Evolutionary conservation across 2,888 invertebrate genomes (phyloP), one percentile per base, ranked within the genome.

Genomic region (Microdon myrmicae): DNA sequence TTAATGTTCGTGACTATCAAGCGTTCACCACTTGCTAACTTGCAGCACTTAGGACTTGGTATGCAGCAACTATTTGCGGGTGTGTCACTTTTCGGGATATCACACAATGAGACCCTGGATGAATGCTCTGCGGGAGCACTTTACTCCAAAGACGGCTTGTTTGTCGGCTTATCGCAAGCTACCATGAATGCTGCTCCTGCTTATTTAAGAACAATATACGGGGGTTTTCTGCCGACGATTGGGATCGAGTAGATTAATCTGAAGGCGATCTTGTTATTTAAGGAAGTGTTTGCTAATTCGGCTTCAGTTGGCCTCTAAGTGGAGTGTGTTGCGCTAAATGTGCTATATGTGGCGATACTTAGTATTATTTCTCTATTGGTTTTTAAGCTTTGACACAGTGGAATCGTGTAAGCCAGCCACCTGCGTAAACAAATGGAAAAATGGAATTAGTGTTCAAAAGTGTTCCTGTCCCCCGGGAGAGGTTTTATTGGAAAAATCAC

Each of bases 161-260:
- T n/a, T n/a, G n/a, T n/a, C n/a, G n/a, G n/a, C 23, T 38, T 39
- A 48, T 48, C 38, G 23, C 20, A 12, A 6, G 16, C 8, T 14
- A 14, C 16, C 20, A 4, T 6, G 12, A 13, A 17, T 25, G 22
- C n/a, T 13, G 13, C 7, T 35, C 9, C 19, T 23, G 6, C n/a
- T n/a, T n/a, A n/a, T n/a, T n/a, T n/a, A n/a, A n/a, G n/a, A n/a
- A n/a, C n/a, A n/a, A n/a, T n/a, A n/a, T n/a, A n/a, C n/a, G n/a
- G n/a, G n/a, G n/a, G n/a, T n/a, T n/a, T n/a, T n/a, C n/a, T n/a
- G n/a, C n/a, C n/a, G n/a, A n/a, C n/a, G n/a, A n/a, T n/a, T n/a
- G n/a, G n/a, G n/a, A n/a, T n/a, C n/a, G n/a, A n/a, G n/a, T n/a
- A 31, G 16, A 31, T 31, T 17, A 16, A 9, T 16, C 2, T 14